phyloP scores from a whole-genome alignment of 2,113 vertebrate genomes.

The Anarhynchus alexandrinus region DNA sequence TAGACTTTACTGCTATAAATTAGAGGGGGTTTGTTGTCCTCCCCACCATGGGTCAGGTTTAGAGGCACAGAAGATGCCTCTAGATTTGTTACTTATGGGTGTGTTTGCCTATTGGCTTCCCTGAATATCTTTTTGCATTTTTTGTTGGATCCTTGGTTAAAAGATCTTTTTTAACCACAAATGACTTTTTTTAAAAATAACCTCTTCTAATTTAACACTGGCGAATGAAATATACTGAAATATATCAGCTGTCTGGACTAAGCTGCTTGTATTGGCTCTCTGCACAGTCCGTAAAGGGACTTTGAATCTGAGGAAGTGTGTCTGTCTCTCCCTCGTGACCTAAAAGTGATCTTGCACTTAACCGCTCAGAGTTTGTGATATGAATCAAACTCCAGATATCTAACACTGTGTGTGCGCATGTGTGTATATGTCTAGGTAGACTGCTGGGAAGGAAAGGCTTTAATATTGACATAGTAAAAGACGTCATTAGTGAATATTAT shows the following conservation, averaged over 20 bases:
- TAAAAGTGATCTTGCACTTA: background rate
- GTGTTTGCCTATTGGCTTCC: background rate
- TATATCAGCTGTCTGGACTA: background rate
- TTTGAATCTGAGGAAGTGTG: background rate
- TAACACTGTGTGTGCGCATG: fast-evolving
- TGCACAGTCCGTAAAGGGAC: background rate
- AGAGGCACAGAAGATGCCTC: background rate
- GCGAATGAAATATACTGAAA: background rate
- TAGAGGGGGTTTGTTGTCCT: too few relatives aligned
- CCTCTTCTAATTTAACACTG: background rate
- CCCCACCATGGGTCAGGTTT: background rate
- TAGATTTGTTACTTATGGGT: background rate
- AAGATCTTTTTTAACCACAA: background rate
- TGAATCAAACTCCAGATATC: background rate
- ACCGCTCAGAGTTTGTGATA: background rate
- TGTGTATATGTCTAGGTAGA: background rate
- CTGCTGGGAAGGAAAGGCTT: background rate
- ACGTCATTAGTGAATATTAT: background rate
- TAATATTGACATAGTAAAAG: background rate
- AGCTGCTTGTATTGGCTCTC: background rate
- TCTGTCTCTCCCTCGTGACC: background rate
- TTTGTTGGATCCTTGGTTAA: background rate
- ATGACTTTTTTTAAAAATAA: background rate
- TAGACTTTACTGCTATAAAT: background rate
- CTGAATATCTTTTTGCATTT: background rate